These are phyloP conservation scores for Catharus bicknelli DNA, from an alignment of 2,113 vertebrate genomes.

Conservation along the genomic window DNA sequence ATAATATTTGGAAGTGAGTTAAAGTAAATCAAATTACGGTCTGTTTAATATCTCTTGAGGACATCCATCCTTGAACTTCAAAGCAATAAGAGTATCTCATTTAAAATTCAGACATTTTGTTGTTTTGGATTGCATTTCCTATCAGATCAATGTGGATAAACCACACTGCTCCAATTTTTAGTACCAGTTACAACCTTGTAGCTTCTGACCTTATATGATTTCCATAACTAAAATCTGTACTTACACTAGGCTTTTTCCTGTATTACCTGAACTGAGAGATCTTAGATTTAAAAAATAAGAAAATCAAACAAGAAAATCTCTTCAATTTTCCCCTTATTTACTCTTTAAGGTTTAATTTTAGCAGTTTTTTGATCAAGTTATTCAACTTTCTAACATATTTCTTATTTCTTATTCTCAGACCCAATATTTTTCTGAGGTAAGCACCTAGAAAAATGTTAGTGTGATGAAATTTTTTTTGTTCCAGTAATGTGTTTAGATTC, in stretches of 20 bases:
- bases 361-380: not conserved
- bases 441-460: not conserved
- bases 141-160: not conserved
- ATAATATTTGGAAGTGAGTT: slow-evolving; percentile 5
- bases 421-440: not conserved
- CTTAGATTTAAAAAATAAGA: not conserved
- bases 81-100: not conserved
- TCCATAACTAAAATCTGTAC: not conserved
- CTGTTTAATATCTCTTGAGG: not conserved
- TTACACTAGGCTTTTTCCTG: not conserved
- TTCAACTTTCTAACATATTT: not conserved
- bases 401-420: not conserved
- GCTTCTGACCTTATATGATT: not conserved
- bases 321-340: not conserved
- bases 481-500: not conserved
- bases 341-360: not conserved
- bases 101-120: not conserved
- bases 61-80: not conserved
- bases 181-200: not conserved
- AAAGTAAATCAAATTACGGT: slow-evolving; percentile 1
- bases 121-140: not conserved
- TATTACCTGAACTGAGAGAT: not conserved
- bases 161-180: not conserved
- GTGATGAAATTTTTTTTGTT: not conserved
- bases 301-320: not conserved